Base-by-base conservation (phyloP, 2,888 invertebrate genomes). In the Muschampia plurimacula region DNA sequence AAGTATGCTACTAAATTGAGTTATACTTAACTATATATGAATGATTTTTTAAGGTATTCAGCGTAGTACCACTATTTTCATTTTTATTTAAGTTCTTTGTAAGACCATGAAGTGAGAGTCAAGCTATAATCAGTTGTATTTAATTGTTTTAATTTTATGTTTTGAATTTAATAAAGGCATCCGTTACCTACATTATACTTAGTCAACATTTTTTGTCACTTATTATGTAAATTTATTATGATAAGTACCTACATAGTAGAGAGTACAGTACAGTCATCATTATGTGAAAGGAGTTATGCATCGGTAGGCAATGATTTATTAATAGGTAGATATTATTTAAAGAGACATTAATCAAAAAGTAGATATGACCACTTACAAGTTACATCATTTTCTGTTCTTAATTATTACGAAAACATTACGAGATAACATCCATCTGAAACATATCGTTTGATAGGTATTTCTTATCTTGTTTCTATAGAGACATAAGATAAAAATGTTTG, bases 401-500 rank as follows among this genome's bases (percentile, higher is more conserved):
- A 63, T 63, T 7, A 55, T 55, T 44, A 64, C 55, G n/a, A 63
- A 44, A 59, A 46, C 12, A 41, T 13, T 63, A 15, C 64, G 41
- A 60, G 60, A 65, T 64, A 70, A 65, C 13, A 39, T 44, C 22
- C 36, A 65, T 55, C 44, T 55, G 41, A 64, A 69, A 64, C 28
- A 69, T 63, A 46, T 49, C 15, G 46, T 55, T 69, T 36, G 83
- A 74, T 79, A 2, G 13, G 59, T 59, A 79, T 79, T 78, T 66
- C 75, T 84, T 87, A 86, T 87, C 85, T 83, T 81, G 82, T 81
- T 84, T 76, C 83, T 81, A 80, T 72, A 81, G 77, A 75, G 76
- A 73, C 76, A 75, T 55, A 41, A 73, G 68, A 76, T 77, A 74
- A 75, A 76, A 76, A 73, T 74, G 57, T 55, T 67, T 70, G 74